Conservation (phyloP, 1,140 invertebrate genomes). For the Cepaea nemoralis region DNA sequence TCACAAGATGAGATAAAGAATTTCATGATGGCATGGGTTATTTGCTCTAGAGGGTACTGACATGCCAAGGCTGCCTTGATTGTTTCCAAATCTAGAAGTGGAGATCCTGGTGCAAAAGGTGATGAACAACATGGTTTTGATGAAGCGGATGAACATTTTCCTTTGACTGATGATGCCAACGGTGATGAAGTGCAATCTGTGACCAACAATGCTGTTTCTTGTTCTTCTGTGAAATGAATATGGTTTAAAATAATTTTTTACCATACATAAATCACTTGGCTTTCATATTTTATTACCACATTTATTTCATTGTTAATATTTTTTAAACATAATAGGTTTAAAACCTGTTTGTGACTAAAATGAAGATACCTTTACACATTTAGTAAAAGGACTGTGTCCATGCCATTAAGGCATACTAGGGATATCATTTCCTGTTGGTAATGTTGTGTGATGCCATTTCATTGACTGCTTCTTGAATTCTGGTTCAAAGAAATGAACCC, state of each 20-base stretch:
- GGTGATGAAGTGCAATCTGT: constrained; percentile 1
- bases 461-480: too few relatives aligned
- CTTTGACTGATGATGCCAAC: background rate
- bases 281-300: background rate
- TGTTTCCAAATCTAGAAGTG: constrained; percentile 18
- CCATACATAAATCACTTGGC: background rate
- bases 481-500: too few relatives aligned
- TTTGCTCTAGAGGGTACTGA: constrained; percentile 23
- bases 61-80: constrained; percentile 29
- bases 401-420: too few relatives aligned
- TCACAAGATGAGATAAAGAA: constrained; percentile 16
- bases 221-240: background rate
- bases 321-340: too few relatives aligned
- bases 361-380: too few relatives aligned
- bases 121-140: background rate
- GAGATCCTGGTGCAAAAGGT: background rate
- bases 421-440: too few relatives aligned
- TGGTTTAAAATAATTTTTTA: background rate
- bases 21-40: constrained; percentile 23
- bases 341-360: too few relatives aligned
- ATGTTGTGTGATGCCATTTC: too few relatives aligned
- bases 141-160: background rate
- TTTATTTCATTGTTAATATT: too few relatives aligned
- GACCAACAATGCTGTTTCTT: constrained; percentile 10
- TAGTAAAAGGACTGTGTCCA: too few relatives aligned